Conservation (phyloP, 2,797 vertebrate genomes). For the Heliangelus exortis region DNA sequence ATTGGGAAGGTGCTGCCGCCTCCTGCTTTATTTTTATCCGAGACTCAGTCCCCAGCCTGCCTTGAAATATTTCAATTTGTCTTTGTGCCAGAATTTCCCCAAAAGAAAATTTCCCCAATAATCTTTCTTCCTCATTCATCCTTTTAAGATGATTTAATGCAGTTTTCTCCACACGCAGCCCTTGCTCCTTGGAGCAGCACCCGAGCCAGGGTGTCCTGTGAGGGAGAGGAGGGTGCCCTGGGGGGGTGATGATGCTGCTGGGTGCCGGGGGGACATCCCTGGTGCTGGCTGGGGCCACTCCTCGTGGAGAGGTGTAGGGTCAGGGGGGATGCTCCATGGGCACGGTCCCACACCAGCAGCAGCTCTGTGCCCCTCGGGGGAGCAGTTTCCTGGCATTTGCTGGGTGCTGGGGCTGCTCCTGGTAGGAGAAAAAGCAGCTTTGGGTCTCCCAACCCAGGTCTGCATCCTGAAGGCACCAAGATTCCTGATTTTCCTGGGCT, state of each 20-base stretch:
- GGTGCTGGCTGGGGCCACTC: rapidly evolving
- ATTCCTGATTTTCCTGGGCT: no score
- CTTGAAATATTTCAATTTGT: neutral
- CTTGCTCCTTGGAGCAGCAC: rapidly evolving
- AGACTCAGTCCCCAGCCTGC: conserved; percentile 4
- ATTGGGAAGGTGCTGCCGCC: conserved; percentile 62
- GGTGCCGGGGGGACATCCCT: rapidly evolving
- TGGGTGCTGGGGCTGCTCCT: neutral
- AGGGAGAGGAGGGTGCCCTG: no score
- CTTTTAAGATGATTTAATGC: neutral
- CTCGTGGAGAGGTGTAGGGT: neutral
- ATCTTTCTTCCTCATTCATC: neutral
- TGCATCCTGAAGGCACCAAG: neutral
- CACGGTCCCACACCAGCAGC: rapidly evolving
- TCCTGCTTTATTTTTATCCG: conserved; percentile 54
- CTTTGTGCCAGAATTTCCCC: neutral
- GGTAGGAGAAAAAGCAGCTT: no score
- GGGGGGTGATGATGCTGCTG: no score
- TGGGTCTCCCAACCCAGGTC: rapidly evolving
- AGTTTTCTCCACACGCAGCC: rapidly evolving
- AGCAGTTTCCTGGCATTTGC: neutral
- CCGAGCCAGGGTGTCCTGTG: no score
- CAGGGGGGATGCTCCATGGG: rapidly evolving
- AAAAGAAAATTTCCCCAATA: neutral
- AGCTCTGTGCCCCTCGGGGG: neutral